Evolutionary conservation across 2,113 vertebrate species (phyloP).

Genomic region (Tapirus terrestris): DNA sequence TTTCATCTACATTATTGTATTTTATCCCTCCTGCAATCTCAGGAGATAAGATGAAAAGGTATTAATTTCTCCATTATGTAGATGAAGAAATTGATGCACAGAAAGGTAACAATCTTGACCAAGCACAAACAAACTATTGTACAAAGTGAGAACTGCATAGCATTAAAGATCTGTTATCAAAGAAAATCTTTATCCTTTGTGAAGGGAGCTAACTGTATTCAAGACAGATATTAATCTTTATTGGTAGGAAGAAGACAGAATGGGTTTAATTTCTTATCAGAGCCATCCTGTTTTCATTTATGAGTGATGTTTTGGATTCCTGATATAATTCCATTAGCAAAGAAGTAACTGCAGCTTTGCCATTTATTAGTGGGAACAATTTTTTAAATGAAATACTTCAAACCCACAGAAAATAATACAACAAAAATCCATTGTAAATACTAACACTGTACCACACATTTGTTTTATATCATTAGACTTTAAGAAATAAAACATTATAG

Average conservation of each 20-base stretch:
- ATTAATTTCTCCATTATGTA: not conserved
- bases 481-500: not conserved
- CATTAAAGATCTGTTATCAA: not conserved
- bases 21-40: not conserved
- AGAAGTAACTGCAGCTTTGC: not conserved
- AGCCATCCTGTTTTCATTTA: not conserved
- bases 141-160: not conserved
- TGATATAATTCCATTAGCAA: not conserved
- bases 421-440: not conserved
- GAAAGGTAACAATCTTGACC: not conserved
- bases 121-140: not conserved
- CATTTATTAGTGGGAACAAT: not conserved
- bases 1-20: not conserved
- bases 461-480: not conserved
- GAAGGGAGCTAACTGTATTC: not conserved
- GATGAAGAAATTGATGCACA: not conserved
- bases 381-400: not conserved
- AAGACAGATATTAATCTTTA: not conserved
- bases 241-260: not conserved
- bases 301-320: not conserved
- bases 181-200: not conserved
- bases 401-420: not conserved
- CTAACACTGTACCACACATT: not conserved
- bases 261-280: not conserved
- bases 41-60: not conserved